A percentile compares a stretch with the other conserved stretches of the same genome.
Evolutionary conservation across 2,113 vertebrate genomes (phyloP).

Genomic region (Urocolius indicus): DNA sequence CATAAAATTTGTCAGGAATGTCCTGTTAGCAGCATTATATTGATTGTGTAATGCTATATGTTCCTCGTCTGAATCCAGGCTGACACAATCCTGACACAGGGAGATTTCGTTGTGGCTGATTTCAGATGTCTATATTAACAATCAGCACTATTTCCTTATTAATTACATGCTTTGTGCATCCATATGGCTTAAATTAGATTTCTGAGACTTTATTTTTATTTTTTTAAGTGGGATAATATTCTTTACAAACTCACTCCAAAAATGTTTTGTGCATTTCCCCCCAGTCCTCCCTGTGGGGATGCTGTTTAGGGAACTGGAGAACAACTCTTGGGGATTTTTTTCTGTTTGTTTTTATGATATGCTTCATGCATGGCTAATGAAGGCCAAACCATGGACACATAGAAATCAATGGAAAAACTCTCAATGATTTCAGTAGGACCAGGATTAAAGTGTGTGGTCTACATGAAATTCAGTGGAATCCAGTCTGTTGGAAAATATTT

Average conservation of each 20-base stretch:
- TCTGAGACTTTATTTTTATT: background rate
- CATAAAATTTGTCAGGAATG: slow-evolving; percentile 20
- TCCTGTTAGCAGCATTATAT: background rate
- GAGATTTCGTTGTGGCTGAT: slow-evolving; percentile 30
- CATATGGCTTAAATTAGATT: slow-evolving; percentile 39
- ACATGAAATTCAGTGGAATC: slow-evolving; percentile 27
- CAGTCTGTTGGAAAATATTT: slow-evolving; percentile 62
- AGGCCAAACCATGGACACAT: slow-evolving; percentile 20
- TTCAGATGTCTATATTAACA: slow-evolving; percentile 53
- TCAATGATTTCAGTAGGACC: slow-evolving; percentile 19
- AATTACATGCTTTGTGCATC: slow-evolving; percentile 34
- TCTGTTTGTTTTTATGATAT: slow-evolving; percentile 45
- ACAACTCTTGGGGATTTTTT: slow-evolving; percentile 13
- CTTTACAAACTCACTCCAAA: background rate
- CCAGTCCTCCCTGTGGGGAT: background rate
- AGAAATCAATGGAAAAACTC: slow-evolving; percentile 50
- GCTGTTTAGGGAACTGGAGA: slow-evolving; percentile 20
- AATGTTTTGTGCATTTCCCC: background rate
- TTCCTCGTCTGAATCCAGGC: background rate
- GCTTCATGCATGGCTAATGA: slow-evolving; percentile 12
- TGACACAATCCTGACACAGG: background rate
- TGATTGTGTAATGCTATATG: background rate
- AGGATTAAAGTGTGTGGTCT: slow-evolving; percentile 60
- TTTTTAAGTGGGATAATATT: background rate
- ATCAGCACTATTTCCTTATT: slow-evolving; percentile 48